Percentiles rank a stretch among this genome's conserved stretches.
Evolutionary conservation across 2,888 invertebrate genomes (phyloP).

Genomic region (Andrena hattorfiana): DNA sequence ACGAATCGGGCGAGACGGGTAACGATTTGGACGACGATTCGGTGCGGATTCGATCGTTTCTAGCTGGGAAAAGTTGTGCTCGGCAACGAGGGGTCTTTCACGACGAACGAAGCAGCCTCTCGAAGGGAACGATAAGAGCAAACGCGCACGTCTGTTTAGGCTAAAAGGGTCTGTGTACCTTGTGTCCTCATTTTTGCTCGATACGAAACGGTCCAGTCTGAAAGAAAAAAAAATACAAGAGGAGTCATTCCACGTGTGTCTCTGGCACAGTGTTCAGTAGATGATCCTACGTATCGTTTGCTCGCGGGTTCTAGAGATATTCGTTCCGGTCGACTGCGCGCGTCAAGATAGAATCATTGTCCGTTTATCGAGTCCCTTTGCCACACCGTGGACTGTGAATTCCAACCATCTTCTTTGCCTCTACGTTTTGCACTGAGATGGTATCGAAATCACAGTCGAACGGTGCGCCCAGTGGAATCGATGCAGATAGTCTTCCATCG

Average conservation of each 20-base stretch:
- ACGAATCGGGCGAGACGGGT: neutral
- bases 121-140: conserved; percentile 17
- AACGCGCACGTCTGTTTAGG: conserved; percentile 28
- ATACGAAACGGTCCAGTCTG: conserved; percentile 78
- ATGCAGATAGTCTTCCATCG: neutral
- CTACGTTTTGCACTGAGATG: neutral
- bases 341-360: neutral
- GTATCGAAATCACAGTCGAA: neutral
- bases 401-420: neutral
- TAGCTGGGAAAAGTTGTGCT: neutral
- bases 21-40: neutral
- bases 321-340: too few species aligned
- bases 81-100: too few species aligned
- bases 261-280: conserved; percentile 34
- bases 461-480: neutral
- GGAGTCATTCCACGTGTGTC: conserved; percentile 58
- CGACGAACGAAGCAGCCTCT: neutral
- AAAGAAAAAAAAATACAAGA: conserved; percentile 77
- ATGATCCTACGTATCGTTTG: conserved; percentile 30
- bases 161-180: conserved; percentile 68
- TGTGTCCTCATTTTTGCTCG: conserved; percentile 78
- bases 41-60: neutral
- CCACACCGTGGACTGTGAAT: neutral
- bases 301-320: neutral
- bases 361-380: neutral